phyloP scores from a whole-genome alignment of 1,140 invertebrate species.

The Panulirus ornatus region DNA sequence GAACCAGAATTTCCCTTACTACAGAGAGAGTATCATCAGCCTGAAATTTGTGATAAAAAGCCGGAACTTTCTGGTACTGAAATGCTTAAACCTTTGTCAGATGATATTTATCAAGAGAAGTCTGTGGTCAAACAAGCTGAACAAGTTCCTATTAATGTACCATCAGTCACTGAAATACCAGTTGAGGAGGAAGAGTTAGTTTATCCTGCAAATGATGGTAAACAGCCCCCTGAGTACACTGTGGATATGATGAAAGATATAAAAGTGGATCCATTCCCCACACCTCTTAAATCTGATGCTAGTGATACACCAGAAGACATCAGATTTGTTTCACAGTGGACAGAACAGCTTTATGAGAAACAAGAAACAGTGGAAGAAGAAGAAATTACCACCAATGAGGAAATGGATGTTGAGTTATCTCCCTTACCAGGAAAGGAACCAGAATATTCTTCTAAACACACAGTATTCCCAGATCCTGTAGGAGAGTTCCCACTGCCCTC shows the following conservation, averaged over 20 bases:
- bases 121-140: background rate
- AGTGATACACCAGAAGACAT: background rate
- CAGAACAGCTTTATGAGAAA: conserved; percentile 22
- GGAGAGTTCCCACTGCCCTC: conserved; percentile 22
- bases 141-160: background rate
- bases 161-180: background rate
- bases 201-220: background rate
- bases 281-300: background rate
- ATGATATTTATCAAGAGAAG: conserved; percentile 29
- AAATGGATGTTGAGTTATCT: background rate
- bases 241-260: background rate
- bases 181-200: background rate
- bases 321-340: background rate
- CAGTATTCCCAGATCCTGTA: conserved; percentile 33
- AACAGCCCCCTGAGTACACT: background rate
- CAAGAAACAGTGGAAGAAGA: background rate
- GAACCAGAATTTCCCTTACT: conserved; percentile 33
- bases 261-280: background rate
- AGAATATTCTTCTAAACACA: conserved; percentile 3
- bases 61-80: background rate
- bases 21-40: conserved; percentile 20
- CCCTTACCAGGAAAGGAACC: conserved; percentile 24
- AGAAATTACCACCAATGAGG: background rate
- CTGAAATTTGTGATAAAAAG: background rate
- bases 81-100: background rate